These are phyloP conservation scores for Myiozetetes cayanensis DNA, from an alignment of 2,113 vertebrate species.

Conservation along the genomic window DNA sequence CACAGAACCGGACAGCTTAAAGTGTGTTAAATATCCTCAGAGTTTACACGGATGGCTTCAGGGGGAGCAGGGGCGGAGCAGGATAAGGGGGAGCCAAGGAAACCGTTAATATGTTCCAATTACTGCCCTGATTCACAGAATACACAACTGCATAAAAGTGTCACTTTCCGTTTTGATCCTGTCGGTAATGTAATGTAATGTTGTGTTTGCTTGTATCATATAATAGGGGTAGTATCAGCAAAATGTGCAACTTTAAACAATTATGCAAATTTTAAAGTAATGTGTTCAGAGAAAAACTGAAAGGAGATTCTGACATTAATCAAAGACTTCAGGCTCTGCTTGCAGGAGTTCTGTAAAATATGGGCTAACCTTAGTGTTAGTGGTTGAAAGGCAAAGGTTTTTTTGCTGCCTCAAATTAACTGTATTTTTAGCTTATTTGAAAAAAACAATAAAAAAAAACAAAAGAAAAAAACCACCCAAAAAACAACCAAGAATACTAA, in stretches of 20 bases:
- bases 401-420: constrained; percentile 33
- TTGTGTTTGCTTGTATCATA: constrained; percentile 40
- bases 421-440: constrained; percentile 28
- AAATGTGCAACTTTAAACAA: constrained; percentile 46
- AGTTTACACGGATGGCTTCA: constrained; percentile 12
- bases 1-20: constrained; percentile 53
- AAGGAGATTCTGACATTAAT: constrained; percentile 46
- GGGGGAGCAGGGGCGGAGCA: neutral
- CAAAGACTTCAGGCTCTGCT: constrained; percentile 5
- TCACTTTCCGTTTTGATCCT: constrained; percentile 13
- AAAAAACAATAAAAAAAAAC: neutral
- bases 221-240: constrained; percentile 47
- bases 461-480: neutral
- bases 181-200: constrained; percentile 9
- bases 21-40: constrained; percentile 54
- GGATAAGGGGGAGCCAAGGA: neutral
- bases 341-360: constrained; percentile 27
- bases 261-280: constrained; percentile 61
- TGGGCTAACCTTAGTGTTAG: neutral
- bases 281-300: constrained; percentile 23
- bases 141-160: neutral
- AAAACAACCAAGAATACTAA: neutral
- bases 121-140: constrained; percentile 17
- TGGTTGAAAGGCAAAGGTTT: constrained; percentile 21
- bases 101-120: constrained; percentile 25